Conservation (phyloP, 2,888 invertebrate species). For the Phaedon cochleariae region DNA sequence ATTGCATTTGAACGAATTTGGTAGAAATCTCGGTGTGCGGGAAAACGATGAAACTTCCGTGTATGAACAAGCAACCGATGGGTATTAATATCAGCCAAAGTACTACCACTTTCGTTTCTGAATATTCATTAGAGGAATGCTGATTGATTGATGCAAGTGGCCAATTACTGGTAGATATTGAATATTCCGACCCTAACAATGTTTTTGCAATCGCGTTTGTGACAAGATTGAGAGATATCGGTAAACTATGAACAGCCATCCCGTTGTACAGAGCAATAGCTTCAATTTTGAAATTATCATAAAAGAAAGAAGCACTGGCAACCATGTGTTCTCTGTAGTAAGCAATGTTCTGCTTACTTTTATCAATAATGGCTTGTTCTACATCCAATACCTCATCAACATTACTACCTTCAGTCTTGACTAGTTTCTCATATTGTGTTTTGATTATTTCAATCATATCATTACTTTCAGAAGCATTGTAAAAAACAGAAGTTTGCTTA, state of each 20-base stretch:
- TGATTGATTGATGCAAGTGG: slow-evolving; percentile 51
- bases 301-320: slow-evolving; percentile 63
- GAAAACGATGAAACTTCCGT: slow-evolving; percentile 67
- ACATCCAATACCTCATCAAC: slow-evolving; percentile 39
- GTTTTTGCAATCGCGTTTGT: slow-evolving; percentile 62
- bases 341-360: slow-evolving; percentile 59
- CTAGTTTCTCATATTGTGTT: slow-evolving; percentile 41
- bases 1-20: slow-evolving; percentile 73
- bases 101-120: slow-evolving; percentile 48
- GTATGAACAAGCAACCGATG: slow-evolving; percentile 60
- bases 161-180: slow-evolving; percentile 55
- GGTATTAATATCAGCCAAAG: slow-evolving; percentile 59
- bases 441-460: slow-evolving; percentile 33
- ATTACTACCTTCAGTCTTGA: slow-evolving; percentile 41
- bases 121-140: slow-evolving; percentile 41
- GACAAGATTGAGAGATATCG: slow-evolving; percentile 64
- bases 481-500: slow-evolving; percentile 52
- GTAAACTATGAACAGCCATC: slow-evolving; percentile 64
- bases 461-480: slow-evolving; percentile 38
- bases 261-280: slow-evolving; percentile 61
- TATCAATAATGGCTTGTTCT: slow-evolving; percentile 56
- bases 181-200: slow-evolving; percentile 50
- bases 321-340: slow-evolving; percentile 63
- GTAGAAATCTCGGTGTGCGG: slow-evolving; percentile 70
- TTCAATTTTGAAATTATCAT: slow-evolving; percentile 27